Evolutionary conservation across 2,797 vertebrate species (phyloP), one percentile per base, ranked within the genome.

Genomic region (Hydrolagus colliei): DNA sequence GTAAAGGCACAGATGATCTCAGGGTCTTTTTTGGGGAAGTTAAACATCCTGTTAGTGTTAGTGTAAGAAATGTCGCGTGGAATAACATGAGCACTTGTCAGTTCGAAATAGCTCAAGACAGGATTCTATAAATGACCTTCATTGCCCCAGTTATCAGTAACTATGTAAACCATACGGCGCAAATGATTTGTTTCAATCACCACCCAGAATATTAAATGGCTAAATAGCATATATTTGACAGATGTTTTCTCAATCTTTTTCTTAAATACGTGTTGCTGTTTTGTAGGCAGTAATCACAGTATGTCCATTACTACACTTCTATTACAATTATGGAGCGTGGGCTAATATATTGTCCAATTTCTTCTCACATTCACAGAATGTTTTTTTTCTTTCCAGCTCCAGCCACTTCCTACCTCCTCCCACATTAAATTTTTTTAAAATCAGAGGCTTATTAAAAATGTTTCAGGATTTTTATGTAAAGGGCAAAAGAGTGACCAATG

Each of bases 401-500:
- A 3, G 41, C 41, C 41, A 52, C 41, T 52, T 27, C 41, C 41
- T 52, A 52, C 41, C 41, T 3, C 41, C 9, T 9, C 75, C 52
- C 2, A 20, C 52, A n/a, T 11, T 20, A n/a, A n/a, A n/a, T n/a
- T n/a, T n/a, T n/a, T n/a, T n/a, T n/a, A n/a, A n/a, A 20, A 20
- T 20, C 18, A 20, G 68, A 71, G 18, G 18, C 20, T 20, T 18
- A 71, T 71, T 71, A 71, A 71, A 3, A 71, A 20, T 27, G 68
- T 20, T 18, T 52, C 16, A 76, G 35, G 9, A 41, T 61, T 18
- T 59, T 20, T 9, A 87, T 52, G 41, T 52, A 52, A 52, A 6
- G 6, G 73, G 86, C 88, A 87, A 89, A 90, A 89, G 87, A 88
- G 61, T 88, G 86, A 88, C 86, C 86, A 73, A 88, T 90, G 27